Conservation (phyloP, 1,140 invertebrate species). For the Acromyrmex charruanus region DNA sequence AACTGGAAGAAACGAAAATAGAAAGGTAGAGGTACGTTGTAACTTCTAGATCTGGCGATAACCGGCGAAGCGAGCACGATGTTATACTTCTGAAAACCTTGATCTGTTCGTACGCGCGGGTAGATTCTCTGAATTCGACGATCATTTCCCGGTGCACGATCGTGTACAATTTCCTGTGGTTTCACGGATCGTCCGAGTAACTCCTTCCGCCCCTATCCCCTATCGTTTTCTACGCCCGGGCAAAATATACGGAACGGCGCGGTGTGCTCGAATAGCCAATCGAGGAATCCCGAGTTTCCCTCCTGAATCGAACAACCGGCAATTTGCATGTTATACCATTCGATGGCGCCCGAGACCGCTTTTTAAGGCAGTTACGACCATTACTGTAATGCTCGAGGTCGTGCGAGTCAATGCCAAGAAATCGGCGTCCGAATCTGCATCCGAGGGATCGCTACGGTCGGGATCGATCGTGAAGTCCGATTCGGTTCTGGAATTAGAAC, state of each 20-base stretch:
- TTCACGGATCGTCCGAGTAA: constrained; percentile 63
- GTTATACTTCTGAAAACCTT: constrained; percentile 34
- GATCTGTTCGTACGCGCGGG: constrained; percentile 36
- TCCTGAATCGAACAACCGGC: constrained; percentile 65
- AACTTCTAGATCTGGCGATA: constrained; percentile 23
- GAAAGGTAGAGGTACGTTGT: constrained; percentile 29
- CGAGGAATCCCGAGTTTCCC: constrained; percentile 62
- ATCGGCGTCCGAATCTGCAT: constrained; percentile 48
- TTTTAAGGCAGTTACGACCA: constrained; percentile 74
- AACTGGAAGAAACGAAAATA: constrained; percentile 50
- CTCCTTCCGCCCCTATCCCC: constrained; percentile 58
- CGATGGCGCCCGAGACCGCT: constrained; percentile 73
- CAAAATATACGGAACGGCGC: constrained; percentile 35
- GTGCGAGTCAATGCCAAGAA: constrained; percentile 74
- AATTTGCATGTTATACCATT: constrained; percentile 73
- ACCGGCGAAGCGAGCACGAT: not conserved
- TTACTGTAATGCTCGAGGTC: constrained; percentile 75
- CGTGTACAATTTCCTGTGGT: constrained; percentile 70
- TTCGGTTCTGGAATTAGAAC: constrained; percentile 45
- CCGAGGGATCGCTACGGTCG: constrained; percentile 21
- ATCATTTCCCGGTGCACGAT: constrained; percentile 68
- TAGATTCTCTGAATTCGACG: constrained; percentile 53
- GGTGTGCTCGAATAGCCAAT: constrained; percentile 58
- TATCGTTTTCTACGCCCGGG: not conserved
- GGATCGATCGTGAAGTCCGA: constrained; percentile 49